Evolutionary conservation across 2,113 vertebrate species (phyloP).

Genomic region (Tapirus terrestris): DNA sequence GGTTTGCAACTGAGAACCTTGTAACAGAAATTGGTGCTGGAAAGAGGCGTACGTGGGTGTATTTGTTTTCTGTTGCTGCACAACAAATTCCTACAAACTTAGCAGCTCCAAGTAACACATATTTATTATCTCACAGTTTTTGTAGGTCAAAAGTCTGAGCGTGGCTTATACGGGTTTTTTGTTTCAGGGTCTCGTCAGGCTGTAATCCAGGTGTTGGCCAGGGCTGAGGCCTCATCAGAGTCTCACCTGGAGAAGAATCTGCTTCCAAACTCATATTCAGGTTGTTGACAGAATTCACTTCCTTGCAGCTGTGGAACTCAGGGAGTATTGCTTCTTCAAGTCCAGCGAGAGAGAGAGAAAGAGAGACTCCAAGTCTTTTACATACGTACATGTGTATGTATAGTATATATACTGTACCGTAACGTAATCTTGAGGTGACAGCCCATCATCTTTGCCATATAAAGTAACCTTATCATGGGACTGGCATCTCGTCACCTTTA

Average conservation of each 20-base stretch:
- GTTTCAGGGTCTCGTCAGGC: background rate
- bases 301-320: background rate
- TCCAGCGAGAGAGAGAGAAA: background rate
- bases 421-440: background rate
- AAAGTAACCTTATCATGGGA: background rate
- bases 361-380: background rate
- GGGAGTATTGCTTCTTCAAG: background rate
- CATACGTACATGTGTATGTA: background rate
- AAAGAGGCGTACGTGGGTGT: background rate
- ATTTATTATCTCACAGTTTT: background rate
- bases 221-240: background rate
- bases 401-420: background rate
- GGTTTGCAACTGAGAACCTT: background rate
- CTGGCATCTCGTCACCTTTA: background rate
- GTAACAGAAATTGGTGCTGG: background rate
- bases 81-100: background rate
- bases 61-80: background rate
- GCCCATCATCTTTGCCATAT: background rate
- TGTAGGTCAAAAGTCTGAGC: background rate
- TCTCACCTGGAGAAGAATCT: background rate
- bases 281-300: background rate
- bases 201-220: background rate
- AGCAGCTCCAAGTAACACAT: background rate
- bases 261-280: background rate
- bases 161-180: background rate